phyloP scores from a whole-genome alignment of 1,140 invertebrate genomes.

The Nilaparvata lugens region DNA sequence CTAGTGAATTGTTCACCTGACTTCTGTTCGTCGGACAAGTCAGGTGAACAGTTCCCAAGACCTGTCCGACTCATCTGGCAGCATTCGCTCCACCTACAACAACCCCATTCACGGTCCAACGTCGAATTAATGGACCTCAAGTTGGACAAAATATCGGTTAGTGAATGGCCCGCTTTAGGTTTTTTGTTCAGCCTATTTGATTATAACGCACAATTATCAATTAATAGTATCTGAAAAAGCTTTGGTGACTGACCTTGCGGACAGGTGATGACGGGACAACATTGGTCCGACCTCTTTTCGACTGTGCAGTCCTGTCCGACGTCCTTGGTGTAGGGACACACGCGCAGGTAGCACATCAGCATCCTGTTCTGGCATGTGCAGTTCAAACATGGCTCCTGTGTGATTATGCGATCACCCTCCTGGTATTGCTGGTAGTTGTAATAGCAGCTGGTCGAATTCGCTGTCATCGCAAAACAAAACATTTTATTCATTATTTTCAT shows the following conservation, averaged over 20 bases:
- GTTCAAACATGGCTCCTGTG: constrained; percentile 90
- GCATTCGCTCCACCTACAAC: no score
- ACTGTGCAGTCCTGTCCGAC: constrained; percentile 84
- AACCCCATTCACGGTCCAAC: no score
- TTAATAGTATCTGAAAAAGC: background rate
- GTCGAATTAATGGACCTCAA: no score
- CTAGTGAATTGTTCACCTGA: no score
- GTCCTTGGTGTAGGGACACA: constrained; percentile 87
- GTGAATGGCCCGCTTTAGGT: no score
- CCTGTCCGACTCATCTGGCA: no score
- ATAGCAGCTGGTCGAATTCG: constrained; percentile 63
- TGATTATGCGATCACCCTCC: constrained; percentile 85
- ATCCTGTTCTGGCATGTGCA: constrained; percentile 91
- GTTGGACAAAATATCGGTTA: no score
- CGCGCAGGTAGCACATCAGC: constrained; percentile 89
- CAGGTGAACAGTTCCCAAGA: no score
- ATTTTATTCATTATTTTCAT: no score
- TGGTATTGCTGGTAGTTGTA: constrained; percentile 90
- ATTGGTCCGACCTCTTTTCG: constrained; percentile 83
- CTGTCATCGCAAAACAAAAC: constrained; percentile 28
- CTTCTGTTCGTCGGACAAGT: no score
- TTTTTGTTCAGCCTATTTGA: no score
- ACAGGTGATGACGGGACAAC: constrained; percentile 86
- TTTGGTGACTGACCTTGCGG: constrained; percentile 60
- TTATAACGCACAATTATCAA: no score